phyloP scores from a whole-genome alignment of 2,797 vertebrate genomes.

The Lepus oiostolus region DNA sequence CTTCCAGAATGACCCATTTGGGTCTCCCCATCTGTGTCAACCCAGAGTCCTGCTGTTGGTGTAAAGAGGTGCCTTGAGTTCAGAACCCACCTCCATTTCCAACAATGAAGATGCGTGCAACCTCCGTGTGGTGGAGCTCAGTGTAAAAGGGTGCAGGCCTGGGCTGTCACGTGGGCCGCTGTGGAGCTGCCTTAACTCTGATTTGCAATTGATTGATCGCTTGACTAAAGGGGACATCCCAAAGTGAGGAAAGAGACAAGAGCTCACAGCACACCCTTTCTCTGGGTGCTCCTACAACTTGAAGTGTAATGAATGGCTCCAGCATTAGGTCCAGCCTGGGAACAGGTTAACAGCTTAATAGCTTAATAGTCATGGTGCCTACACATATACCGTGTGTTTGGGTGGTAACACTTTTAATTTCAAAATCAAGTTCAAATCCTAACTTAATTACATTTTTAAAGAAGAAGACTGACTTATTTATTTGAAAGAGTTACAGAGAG shows the following conservation, averaged over 20 bases:
- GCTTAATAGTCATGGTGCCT: not conserved
- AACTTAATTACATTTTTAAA: not conserved
- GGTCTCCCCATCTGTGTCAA: not conserved
- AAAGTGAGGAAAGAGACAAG: not conserved
- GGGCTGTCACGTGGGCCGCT: not conserved
- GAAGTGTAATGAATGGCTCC: not conserved
- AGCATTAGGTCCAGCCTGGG: not conserved
- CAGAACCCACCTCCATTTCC: not conserved
- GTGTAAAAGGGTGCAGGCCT: not conserved
- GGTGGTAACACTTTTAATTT: not conserved
- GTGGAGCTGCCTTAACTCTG: not conserved
- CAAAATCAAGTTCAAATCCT: not conserved
- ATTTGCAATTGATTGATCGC: slow-evolving; percentile 11
- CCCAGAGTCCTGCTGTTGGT: not conserved
- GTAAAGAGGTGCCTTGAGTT: slow-evolving; percentile 2
- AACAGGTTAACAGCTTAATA: no score
- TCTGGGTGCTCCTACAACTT: not conserved
- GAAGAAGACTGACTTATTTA: no score
- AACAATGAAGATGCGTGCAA: not conserved
- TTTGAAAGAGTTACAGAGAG: no score
- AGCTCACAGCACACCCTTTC: not conserved
- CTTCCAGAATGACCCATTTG: slow-evolving; percentile 31
- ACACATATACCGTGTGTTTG: not conserved
- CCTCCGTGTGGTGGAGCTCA: not conserved
- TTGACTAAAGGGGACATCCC: not conserved